phyloP scores from a whole-genome alignment of 37 sponge, comb jelly and placozoan species.

The Diacarnus erythraeanus region DNA sequence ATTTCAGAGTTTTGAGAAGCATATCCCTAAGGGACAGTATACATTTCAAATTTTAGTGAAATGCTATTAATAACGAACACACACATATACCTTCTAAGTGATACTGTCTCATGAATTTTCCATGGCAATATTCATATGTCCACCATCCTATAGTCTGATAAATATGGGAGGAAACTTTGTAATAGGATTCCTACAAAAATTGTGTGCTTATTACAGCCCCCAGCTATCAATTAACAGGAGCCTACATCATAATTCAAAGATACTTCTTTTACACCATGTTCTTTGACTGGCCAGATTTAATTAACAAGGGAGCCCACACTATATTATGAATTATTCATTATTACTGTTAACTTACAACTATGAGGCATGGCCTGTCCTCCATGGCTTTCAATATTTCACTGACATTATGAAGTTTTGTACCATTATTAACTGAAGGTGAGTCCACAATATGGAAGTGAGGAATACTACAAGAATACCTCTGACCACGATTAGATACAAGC shows the following conservation, averaged over 20 bases:
- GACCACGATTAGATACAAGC: slow-evolving; percentile 31
- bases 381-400: slow-evolving; percentile 25
- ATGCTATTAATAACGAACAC: background rate
- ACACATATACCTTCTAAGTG: slow-evolving; percentile 61
- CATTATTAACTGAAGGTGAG: background rate
- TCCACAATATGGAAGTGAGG: background rate
- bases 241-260: no score
- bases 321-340: no score
- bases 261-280: no score
- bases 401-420: background rate
- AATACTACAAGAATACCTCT: slow-evolving; percentile 32
- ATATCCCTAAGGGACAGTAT: no score
- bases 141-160: slow-evolving; percentile 60
- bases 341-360: background rate
- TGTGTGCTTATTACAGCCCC: no score
- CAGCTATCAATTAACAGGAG: no score
- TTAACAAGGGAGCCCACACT: no score
- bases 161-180: no score
- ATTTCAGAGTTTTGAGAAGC: no score
- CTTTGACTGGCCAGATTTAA: no score
- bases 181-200: no score
- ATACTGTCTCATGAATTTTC: slow-evolving; percentile 41
- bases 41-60: background rate
- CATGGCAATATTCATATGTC: slow-evolving; percentile 78
- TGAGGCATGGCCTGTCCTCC: slow-evolving; percentile 3